These are phyloP conservation scores for Augochlora pura DNA, from an alignment of 1,140 invertebrate genomes.

Conservation along the genomic window DNA sequence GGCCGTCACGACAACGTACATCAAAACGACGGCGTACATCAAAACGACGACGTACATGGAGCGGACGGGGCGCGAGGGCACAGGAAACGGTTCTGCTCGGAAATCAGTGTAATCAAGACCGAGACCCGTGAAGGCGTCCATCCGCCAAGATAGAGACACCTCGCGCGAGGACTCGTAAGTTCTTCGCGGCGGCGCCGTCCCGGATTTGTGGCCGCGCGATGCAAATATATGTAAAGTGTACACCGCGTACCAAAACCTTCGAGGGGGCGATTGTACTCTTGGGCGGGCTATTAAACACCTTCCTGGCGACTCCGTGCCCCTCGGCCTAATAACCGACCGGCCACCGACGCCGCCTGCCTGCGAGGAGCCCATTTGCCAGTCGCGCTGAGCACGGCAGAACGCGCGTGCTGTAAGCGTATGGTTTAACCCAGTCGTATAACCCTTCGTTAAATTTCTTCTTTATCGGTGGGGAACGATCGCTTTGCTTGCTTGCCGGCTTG, in stretches of 20 bases:
- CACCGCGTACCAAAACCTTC: constrained; percentile 54
- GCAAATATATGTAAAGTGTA: constrained; percentile 76
- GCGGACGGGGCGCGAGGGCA: no score
- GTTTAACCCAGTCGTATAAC: constrained; percentile 69
- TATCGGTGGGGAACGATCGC: constrained; percentile 64
- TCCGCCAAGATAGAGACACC: constrained; percentile 71
- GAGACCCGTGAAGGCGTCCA: neutral
- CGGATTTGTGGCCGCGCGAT: constrained; percentile 67
- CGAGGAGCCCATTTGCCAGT: constrained; percentile 40
- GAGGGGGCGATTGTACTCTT: constrained; percentile 74
- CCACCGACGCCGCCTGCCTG: constrained; percentile 46
- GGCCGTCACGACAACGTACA: no score
- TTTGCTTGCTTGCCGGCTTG: constrained; percentile 11
- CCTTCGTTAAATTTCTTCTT: constrained; percentile 76
- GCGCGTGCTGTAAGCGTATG: constrained; percentile 58
- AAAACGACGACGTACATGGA: no score
- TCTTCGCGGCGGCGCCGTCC: constrained; percentile 41
- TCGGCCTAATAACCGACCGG: constrained; percentile 71
- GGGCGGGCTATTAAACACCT: constrained; percentile 77
- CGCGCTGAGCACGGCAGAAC: constrained; percentile 18
- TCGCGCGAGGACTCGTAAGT: constrained; percentile 19
- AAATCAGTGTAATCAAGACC: constrained; percentile 11
- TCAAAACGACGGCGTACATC: no score
- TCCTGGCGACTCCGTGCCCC: constrained; percentile 69
- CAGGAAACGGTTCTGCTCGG: constrained; percentile 21